phyloP scores from a whole-genome alignment of 2,113 vertebrate genomes.

The Trogon melanurus region DNA sequence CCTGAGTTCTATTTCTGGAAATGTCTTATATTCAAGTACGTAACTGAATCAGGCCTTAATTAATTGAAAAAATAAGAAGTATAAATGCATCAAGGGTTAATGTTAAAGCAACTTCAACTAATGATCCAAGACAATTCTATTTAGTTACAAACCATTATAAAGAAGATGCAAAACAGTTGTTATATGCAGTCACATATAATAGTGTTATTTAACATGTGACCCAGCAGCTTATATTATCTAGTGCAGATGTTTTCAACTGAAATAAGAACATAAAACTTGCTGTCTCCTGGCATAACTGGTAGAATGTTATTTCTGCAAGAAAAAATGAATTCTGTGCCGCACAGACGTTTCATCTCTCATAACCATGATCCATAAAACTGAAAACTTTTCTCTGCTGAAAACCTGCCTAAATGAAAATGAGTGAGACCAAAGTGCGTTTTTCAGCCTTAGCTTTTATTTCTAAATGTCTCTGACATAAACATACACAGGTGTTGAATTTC shows the following conservation, averaged over 20 bases:
- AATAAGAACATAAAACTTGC: slow-evolving; percentile 49
- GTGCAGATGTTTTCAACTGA: slow-evolving; percentile 53
- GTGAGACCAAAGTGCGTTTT: not conserved
- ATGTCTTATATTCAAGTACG: not conserved
- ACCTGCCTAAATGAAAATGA: not conserved
- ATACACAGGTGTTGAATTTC: not conserved
- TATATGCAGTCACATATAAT: slow-evolving; percentile 6
- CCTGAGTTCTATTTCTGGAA: not conserved
- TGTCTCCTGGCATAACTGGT: slow-evolving; percentile 25
- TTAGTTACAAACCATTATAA: not conserved
- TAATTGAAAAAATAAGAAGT: not conserved
- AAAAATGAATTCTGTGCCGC: slow-evolving; percentile 38
- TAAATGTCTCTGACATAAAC: slow-evolving; percentile 7
- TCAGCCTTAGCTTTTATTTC: slow-evolving; percentile 17
- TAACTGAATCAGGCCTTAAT: not conserved
- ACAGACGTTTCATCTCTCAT: slow-evolving; percentile 38
- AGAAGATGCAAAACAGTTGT: not conserved
- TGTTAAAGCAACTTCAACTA: not conserved
- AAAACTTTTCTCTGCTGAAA: slow-evolving; percentile 20
- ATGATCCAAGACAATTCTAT: not conserved
- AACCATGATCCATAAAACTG: slow-evolving; percentile 31
- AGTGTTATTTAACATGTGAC: slow-evolving; percentile 53
- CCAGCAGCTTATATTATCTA: not conserved
- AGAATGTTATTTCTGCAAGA: slow-evolving; percentile 40
- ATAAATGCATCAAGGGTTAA: slow-evolving; percentile 23